These are phyloP conservation scores for Oreochromis spilurus DNA, from an alignment of 2,113 vertebrate species.

Conservation along the genomic window DNA sequence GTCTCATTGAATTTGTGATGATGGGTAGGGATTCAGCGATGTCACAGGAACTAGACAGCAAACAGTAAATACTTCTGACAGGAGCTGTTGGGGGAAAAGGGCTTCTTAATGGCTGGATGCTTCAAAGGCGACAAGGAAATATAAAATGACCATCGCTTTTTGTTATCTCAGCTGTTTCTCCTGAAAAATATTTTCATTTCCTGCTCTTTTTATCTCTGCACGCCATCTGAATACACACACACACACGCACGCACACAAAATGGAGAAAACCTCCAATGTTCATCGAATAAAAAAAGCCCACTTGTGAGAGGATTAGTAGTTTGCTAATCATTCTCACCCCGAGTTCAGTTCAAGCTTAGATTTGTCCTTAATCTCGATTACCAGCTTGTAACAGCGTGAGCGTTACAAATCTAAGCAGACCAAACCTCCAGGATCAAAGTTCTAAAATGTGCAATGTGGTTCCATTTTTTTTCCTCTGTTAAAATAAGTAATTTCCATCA, in stretches of 20 bases:
- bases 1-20: conserved; percentile 40
- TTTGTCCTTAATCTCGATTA: background rate
- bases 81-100: conserved; percentile 10
- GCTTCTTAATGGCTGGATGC: background rate
- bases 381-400: background rate
- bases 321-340: background rate
- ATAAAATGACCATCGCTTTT: background rate
- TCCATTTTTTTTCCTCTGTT: background rate
- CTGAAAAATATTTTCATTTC: background rate
- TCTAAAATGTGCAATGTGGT: background rate
- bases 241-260: background rate
- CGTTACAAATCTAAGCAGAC: background rate
- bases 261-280: background rate
- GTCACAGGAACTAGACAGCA: conserved; percentile 17
- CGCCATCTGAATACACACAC: background rate
- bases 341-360: background rate
- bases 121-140: background rate
- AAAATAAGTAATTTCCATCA: background rate
- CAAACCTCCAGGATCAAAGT: background rate
- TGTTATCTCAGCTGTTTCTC: background rate
- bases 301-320: background rate
- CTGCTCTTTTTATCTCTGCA: background rate
- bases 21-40: conserved; percentile 8
- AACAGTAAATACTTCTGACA: conserved; percentile 52
- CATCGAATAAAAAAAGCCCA: background rate